Evolutionary conservation across 2,113 vertebrate species (phyloP).

Genomic region (Dasyurus viverrinus): DNA sequence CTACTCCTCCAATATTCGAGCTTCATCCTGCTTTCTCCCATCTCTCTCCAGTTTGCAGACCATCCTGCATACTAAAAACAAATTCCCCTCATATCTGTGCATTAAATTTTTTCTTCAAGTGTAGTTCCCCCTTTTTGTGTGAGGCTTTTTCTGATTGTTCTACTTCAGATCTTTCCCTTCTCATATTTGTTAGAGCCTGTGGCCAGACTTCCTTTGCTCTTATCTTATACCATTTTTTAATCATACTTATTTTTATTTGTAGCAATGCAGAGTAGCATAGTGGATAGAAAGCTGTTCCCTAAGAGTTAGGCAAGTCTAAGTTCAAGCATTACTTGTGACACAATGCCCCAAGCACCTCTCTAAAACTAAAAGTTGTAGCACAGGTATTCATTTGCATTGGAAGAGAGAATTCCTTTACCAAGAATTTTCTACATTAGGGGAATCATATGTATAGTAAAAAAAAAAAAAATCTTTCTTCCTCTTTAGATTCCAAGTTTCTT

Average conservation of each 20-base stretch:
- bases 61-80: neutral
- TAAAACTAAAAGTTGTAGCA: neutral
- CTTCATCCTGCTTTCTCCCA: neutral
- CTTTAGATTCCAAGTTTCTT: neutral
- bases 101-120: neutral
- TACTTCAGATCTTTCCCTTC: neutral
- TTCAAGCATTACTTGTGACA: neutral
- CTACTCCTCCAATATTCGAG: neutral
- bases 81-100: neutral
- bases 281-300: neutral
- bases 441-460: neutral
- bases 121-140: neutral
- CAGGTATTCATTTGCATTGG: neutral
- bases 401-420: neutral
- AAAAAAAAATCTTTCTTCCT: neutral
- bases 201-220: neutral
- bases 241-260: neutral
- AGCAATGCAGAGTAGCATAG: neutral
- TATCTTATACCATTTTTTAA: neutral
- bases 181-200: neutral
- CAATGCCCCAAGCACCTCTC: neutral
- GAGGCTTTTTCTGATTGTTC: neutral
- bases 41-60: neutral
- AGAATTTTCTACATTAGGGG: neutral
- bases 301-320: neutral